Evolutionary conservation across 2,888 invertebrate genomes (phyloP).

Genomic region (Gymnoscelis rufifasciata): DNA sequence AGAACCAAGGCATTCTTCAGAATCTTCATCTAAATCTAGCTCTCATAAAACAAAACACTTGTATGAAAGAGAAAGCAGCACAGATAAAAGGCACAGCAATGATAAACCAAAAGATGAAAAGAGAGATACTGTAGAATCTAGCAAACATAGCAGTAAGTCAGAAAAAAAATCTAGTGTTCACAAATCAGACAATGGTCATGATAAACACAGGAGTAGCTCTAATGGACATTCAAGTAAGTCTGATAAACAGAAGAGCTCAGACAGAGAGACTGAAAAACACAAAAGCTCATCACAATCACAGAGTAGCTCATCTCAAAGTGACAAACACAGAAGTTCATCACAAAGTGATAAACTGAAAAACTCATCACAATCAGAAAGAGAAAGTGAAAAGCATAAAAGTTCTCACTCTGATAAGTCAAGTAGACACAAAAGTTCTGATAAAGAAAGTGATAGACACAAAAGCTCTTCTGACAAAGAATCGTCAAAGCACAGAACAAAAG

Average conservation of each 20-base stretch:
- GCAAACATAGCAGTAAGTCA: slow-evolving; percentile 33
- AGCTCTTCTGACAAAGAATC: slow-evolving; percentile 38
- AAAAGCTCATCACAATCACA: slow-evolving; percentile 22
- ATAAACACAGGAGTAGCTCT: slow-evolving; percentile 44
- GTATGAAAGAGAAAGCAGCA: slow-evolving; percentile 42
- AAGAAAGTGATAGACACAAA: slow-evolving; percentile 43
- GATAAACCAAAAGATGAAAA: slow-evolving; percentile 44
- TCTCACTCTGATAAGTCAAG: slow-evolving; percentile 32
- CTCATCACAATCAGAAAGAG: slow-evolving; percentile 37
- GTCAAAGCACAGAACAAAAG: slow-evolving; percentile 49
- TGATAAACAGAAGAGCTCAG: slow-evolving; percentile 41
- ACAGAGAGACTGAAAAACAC: slow-evolving; percentile 18
- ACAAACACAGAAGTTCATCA: slow-evolving; percentile 26
- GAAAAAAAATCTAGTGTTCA: slow-evolving; percentile 42
- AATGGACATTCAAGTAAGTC: slow-evolving; percentile 24
- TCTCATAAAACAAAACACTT: slow-evolving; percentile 49
- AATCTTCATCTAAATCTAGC: slow-evolving; percentile 45
- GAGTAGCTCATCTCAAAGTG: slow-evolving; percentile 24
- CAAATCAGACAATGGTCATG: slow-evolving; percentile 40
- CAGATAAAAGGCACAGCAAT: slow-evolving; percentile 48
- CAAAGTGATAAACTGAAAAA: slow-evolving; percentile 37
- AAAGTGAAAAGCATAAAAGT: slow-evolving; percentile 32
- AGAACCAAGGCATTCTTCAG: slow-evolving; percentile 35
- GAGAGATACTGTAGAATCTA: slow-evolving; percentile 36
- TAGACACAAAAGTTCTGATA: slow-evolving; percentile 18